Evolutionary conservation across 1,140 invertebrate species (phyloP), one percentile per base, ranked within the genome.

Genomic region (Drosophila navojoa): DNA sequence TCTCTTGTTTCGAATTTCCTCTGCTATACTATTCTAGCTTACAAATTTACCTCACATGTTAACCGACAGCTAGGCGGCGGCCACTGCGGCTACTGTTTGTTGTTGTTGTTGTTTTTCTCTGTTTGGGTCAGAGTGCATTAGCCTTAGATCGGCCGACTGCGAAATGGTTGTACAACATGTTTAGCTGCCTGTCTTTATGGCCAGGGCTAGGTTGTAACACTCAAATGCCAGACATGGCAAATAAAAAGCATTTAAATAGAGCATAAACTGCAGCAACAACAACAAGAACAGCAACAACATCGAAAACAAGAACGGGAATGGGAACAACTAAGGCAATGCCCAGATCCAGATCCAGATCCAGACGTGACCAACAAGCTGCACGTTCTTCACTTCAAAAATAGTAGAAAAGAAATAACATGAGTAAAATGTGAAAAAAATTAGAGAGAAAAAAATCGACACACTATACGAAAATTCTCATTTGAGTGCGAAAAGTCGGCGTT

Each of bases 221-320:
- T 86, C 74, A 81, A 62, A 76, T 67, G 71, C 67, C 77, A 87
- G 81, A 85, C 81, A 87, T 78, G 81, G 66, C 78, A 81, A 78
- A 86, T 86, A 87, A 81, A 85, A 87, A 61, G 44, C 79, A 47
- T 72, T 77, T 78, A 85, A 85, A 81, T 85, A 87, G 81, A 85
- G 82, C 81, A 86, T 87, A 85, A 85, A 81, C 63, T 76, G 75
- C 78, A 79, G 29, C 50, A 77, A 58, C 74, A 63, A 50, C 25
- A 71, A 19, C 54, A 38, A 22, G 2, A 29, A 29, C 25, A 58
- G 13, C 44, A 50, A 16, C 74, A 63, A 50, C 25, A 71, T 15
- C 54, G 27, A 22, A 2, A 29, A 29, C 25, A 58, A 15, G 35
- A 50, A 16, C 55, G 13, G 5, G 42, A 72, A 70, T 32, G 13